Evolutionary conservation across 2,888 invertebrate species (phyloP).

Genomic region (Phoenoteleia sp.): DNA sequence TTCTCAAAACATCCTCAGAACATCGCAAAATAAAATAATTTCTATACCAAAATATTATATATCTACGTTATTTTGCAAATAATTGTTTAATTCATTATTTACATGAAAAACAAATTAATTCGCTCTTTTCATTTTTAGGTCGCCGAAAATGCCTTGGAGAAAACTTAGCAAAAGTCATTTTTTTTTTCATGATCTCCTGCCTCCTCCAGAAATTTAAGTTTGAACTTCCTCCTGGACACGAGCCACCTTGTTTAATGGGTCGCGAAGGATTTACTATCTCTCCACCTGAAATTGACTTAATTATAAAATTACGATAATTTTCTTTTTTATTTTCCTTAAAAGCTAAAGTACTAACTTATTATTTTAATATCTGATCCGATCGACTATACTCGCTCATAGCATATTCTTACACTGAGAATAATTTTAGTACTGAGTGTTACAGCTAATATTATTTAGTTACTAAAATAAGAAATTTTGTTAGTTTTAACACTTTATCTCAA

Average conservation of each 20-base stretch:
- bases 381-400: no score
- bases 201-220: conserved; percentile 92
- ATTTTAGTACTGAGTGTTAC: no score
- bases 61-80: not conserved
- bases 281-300: conserved; percentile 71
- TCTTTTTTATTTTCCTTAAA: no score
- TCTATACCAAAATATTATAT: no score
- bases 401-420: no score
- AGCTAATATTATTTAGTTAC: no score
- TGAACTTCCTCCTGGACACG: conserved; percentile 88
- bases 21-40: no score
- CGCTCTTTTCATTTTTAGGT: conserved; percentile 78
- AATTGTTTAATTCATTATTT: not conserved
- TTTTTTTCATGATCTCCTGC: conserved; percentile 91
- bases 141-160: conserved; percentile 94
- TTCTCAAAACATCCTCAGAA: no score
- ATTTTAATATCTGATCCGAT: no score
- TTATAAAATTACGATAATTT: conserved; percentile 49
- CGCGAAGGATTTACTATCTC: conserved; percentile 92
- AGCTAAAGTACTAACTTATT: no score
- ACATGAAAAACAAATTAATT: not conserved
- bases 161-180: conserved; percentile 91
- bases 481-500: no score
- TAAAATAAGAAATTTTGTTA: no score
- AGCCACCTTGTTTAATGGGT: conserved; percentile 89